Evolutionary conservation across 2,888 invertebrate species (phyloP).

Genomic region (Sturmia bella): DNA sequence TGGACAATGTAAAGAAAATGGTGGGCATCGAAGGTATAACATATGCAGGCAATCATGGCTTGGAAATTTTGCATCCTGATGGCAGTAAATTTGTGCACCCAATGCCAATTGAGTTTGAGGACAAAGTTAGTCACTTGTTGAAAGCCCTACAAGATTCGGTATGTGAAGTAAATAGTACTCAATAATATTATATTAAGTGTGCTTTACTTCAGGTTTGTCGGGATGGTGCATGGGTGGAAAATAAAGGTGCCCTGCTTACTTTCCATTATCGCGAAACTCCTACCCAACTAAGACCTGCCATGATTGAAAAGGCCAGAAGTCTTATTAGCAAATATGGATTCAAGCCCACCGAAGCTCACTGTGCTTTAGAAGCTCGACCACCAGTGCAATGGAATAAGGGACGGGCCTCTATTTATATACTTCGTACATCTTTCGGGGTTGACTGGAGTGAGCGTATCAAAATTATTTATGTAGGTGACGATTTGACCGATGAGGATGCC

Average conservation of each 20-base stretch:
- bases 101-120: conserved; percentile 92
- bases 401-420: conserved; percentile 93
- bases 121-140: conserved; percentile 89
- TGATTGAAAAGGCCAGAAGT: conserved; percentile 87
- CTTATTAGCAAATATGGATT: conserved; percentile 91
- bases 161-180: conserved; percentile 63
- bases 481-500: conserved; percentile 94
- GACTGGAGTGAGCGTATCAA: conserved; percentile 95
- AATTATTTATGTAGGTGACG: conserved; percentile 94
- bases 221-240: conserved; percentile 96
- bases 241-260: conserved; percentile 92
- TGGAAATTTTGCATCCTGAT: conserved; percentile 94
- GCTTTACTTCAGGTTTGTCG: conserved; percentile 85
- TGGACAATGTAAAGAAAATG: conserved; percentile 94
- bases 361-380: conserved; percentile 94
- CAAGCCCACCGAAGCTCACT: conserved; percentile 90
- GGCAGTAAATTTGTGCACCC: conserved; percentile 95
- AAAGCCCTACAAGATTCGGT: conserved; percentile 91
- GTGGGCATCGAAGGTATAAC: conserved; percentile 95
- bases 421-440: conserved; percentile 93
- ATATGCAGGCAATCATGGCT: conserved; percentile 94
- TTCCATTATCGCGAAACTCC: conserved; percentile 95
- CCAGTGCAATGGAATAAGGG: conserved; percentile 96
- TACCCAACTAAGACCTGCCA: conserved; percentile 85
- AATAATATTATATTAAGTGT: neutral